Evolutionary conservation across 2,797 vertebrate genomes (phyloP).

Genomic region (Epinephelus coioides): DNA sequence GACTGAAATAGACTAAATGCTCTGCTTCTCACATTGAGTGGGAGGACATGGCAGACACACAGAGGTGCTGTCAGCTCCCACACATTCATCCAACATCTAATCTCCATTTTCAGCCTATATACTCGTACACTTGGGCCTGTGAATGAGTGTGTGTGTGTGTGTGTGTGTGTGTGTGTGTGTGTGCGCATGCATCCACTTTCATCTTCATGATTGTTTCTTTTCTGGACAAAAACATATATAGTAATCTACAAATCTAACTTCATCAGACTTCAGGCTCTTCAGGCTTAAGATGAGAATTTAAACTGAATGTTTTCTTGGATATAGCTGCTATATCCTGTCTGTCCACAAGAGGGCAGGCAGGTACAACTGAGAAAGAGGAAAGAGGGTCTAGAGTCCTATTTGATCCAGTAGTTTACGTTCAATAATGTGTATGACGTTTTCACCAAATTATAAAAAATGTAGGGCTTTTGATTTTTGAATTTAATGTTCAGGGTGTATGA

Average conservation of each 20-base stretch:
- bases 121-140: neutral
- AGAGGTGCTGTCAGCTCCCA: constrained; percentile 67
- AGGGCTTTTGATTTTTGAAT: too few relatives aligned
- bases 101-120: constrained; percentile 31
- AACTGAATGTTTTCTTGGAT: neutral
- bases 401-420: neutral
- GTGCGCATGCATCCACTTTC: neutral
- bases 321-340: constrained; percentile 25
- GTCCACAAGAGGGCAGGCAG: constrained; percentile 74
- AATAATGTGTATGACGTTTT: too few relatives aligned
- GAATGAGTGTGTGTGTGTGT: constrained; percentile 17
- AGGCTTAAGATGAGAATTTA: neutral
- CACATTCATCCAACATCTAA: constrained; percentile 57
- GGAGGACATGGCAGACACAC: constrained; percentile 74
- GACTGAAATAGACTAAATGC: constrained; percentile 79
- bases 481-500: too few relatives aligned
- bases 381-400: neutral
- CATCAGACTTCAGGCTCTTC: neutral
- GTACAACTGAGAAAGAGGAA: constrained; percentile 17
- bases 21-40: constrained; percentile 71
- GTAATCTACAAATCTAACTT: neutral
- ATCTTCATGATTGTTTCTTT: neutral
- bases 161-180: neutral
- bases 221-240: neutral
- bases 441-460: too few relatives aligned